Percentiles rank a stretch among this genome's conserved stretches.
phyloP scores from a whole-genome alignment of 2,797 vertebrate species.

The Buphagus erythrorhynchus region DNA sequence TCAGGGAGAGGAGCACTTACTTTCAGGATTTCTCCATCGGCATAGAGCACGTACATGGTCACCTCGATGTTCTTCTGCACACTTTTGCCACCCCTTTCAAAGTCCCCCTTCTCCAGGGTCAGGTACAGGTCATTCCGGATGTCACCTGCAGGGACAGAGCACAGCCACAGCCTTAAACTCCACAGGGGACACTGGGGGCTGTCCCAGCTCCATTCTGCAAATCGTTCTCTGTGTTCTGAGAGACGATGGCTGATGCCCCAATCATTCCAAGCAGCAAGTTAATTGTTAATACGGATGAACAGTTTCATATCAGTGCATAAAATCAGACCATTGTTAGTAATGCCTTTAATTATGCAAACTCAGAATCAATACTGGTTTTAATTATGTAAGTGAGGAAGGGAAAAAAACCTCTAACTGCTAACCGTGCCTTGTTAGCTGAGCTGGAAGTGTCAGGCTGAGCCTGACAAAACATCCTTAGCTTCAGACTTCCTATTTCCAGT shows the following conservation, averaged over 20 bases:
- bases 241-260: conserved; percentile 46
- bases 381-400: not conserved
- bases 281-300: conserved; percentile 77
- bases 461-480: not conserved
- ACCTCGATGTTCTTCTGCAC: conserved; percentile 99
- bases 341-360: conserved; percentile 49
- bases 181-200: not conserved
- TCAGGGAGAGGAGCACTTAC: conserved; percentile 66
- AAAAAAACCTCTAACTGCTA: not conserved
- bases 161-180: not conserved
- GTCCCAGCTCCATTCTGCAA: not conserved
- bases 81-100: conserved; percentile 97
- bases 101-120: conserved; percentile 94
- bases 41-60: conserved; percentile 96
- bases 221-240: conserved; percentile 12
- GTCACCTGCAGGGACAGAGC: conserved; percentile 82
- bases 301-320: conserved; percentile 45
- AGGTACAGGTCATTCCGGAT: conserved; percentile 96
- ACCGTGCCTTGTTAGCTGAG: not conserved
- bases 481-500: not conserved
- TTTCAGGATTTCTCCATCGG: conserved; percentile 96
- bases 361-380: not conserved
- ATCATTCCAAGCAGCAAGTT: conserved; percentile 76
- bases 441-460: not conserved
- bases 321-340: conserved; percentile 70